These are phyloP conservation scores for Staurois parvus DNA, from an alignment of 2,797 vertebrate genomes.

Conservation along the genomic window DNA sequence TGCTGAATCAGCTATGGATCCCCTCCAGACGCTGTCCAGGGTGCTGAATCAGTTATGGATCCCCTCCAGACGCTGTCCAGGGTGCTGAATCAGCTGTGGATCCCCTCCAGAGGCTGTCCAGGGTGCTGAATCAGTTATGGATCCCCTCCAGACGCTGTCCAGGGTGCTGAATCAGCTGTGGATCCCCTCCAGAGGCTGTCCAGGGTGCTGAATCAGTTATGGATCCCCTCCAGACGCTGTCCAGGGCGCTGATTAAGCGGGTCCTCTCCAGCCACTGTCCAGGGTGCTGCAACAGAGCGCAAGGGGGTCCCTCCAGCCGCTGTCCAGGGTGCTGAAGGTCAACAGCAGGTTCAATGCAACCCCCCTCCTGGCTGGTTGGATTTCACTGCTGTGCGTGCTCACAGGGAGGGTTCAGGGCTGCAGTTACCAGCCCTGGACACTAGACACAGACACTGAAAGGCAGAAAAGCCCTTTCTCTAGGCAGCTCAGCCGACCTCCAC, in stretches of 20 bases:
- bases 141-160: too few species aligned
- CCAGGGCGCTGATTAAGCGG: too few species aligned
- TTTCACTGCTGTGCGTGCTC: conserved; percentile 1
- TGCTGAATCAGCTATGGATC: too few species aligned
- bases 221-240: too few species aligned
- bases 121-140: too few species aligned
- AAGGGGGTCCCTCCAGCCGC: not conserved
- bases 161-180: too few species aligned
- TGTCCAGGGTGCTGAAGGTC: conserved; percentile 60
- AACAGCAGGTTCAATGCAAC: conserved; percentile 23
- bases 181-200: too few species aligned
- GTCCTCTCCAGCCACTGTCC: not conserved
- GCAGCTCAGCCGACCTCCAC: conserved; percentile 57
- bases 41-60: not conserved
- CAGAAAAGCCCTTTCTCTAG: conserved; percentile 33
- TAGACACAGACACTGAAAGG: conserved; percentile 31
- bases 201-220: too few species aligned
- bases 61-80: too few species aligned
- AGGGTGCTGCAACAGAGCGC: not conserved
- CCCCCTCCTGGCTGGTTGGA: not conserved
- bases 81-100: too few species aligned
- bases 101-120: too few species aligned
- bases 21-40: not conserved
- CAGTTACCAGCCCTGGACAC: not conserved
- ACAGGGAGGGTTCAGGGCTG: not conserved